Evolutionary conservation across 1,140 invertebrate genomes (phyloP).

Genomic region (Helicoverpa zea): DNA sequence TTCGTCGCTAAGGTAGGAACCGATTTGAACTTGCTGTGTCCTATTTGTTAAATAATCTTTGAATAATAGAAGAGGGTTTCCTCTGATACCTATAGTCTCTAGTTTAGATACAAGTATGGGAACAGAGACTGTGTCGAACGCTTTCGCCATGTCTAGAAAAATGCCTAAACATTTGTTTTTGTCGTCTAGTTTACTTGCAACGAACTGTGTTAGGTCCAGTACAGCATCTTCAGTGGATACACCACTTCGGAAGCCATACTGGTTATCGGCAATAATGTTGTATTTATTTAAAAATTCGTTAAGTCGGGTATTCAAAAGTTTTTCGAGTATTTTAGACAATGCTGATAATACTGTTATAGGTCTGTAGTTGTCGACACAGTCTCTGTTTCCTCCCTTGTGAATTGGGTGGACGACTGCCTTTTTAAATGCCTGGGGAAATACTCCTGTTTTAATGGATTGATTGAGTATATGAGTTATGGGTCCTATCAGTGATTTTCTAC

Average conservation of each 20-base stretch:
- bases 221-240: neutral
- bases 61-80: neutral
- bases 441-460: neutral
- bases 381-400: too few relatives aligned
- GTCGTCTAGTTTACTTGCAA: neutral
- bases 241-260: neutral
- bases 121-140: too few relatives aligned
- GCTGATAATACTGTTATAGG: neutral
- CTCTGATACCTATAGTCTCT: neutral
- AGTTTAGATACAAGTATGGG: neutral
- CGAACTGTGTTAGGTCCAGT: neutral
- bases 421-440: constrained; percentile 18
- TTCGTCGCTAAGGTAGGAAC: neutral
- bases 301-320: neutral
- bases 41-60: neutral
- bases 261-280: neutral
- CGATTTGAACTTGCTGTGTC: neutral
- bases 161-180: neutral
- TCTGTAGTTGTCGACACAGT: neutral
- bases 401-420: neutral
- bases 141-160: neutral
- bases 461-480: neutral
- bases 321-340: neutral
- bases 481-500: neutral
- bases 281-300: neutral